Evolutionary conservation across 2,113 vertebrate genomes (phyloP), one percentile per base, ranked within the genome.

Genomic region (Muscicapa adusta): DNA sequence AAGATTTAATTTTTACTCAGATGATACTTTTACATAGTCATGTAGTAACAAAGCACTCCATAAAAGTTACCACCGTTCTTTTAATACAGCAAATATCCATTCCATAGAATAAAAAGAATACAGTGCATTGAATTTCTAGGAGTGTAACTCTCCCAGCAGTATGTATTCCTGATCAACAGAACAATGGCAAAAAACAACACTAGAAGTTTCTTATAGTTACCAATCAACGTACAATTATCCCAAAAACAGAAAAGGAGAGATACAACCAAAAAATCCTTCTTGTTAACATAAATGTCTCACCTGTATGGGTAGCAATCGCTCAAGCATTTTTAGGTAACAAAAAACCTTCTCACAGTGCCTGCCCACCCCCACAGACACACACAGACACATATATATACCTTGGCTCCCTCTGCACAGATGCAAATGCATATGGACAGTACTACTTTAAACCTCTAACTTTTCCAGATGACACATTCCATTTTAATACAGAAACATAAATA

Each of bases 331-430:
- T 23, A 72, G 48, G 62, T 67, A 75, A 89, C 20, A 48, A 36
- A 83, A 61, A 19, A 51, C 8, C 5, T 18, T 42, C 19, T n/a
- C 11, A 20, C 1, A 3, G 45, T 19, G 36, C 28, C 18, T 57
- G 17, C 23, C 34, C 15, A 10, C 8, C 6, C n/a, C 5, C 31
- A 42, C 0, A 43, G 23, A 74, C 18, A 57, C 19, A 63, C 2
- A 51, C 2, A 42, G 2, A 47, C 3, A 54, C 7, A 16, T 13
- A 24, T 2, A 29, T 5, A 42, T 0, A 38, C 6, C 25, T 62
- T 58, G 42, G 8, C 19, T 77, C 33, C 24, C 40, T 36, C 48
- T 62, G 5, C 12, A 10, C 11, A 63, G 29, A 24, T 34, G 9
- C 19, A 82, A 75, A 62, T 14, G 56, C 23, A 36, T n/a, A 47